A percentile compares a stretch with the other conserved stretches of the same genome.
phyloP scores from a whole-genome alignment of 2,888 invertebrate genomes.

The Sclerodermus sp. region DNA sequence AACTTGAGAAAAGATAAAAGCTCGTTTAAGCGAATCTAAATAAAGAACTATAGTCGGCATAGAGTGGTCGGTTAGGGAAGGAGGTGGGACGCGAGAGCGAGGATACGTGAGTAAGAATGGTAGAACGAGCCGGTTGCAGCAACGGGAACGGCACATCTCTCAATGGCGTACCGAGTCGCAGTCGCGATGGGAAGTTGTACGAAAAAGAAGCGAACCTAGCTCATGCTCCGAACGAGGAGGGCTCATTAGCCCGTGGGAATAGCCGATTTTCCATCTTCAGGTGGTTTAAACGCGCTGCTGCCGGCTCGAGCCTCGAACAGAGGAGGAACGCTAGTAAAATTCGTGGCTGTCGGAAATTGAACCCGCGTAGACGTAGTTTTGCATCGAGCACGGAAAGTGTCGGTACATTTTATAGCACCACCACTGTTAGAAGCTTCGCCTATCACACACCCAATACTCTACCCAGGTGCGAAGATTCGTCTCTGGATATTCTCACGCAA shows the following conservation, averaged over 20 bases:
- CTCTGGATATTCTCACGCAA: constrained; percentile 29
- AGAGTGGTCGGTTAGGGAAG: constrained; percentile 8
- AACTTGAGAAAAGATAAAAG: no score
- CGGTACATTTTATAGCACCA: constrained; percentile 71
- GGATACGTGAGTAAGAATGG: constrained; percentile 36
- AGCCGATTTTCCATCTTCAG: constrained; percentile 68
- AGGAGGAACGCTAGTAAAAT: no score
- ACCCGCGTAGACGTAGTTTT: constrained; percentile 17
- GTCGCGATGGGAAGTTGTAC: constrained; percentile 22
- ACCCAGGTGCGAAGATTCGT: constrained; percentile 38
- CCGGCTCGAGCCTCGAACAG: constrained; percentile 42
- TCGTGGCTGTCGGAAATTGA: constrained; percentile 15
- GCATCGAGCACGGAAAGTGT: constrained; percentile 66
- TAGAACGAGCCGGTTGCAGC: constrained; percentile 31
- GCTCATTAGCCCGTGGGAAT: constrained; percentile 19
- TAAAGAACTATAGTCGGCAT: constrained; percentile 36
- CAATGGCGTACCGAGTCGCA: constrained; percentile 34
- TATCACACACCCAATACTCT: constrained; percentile 60
- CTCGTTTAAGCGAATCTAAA: no score
- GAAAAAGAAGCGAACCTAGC: no score
- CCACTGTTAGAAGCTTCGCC: constrained; percentile 73
- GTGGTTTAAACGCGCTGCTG: constrained; percentile 75
- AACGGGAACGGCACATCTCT: constrained; percentile 13
- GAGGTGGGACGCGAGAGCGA: constrained; percentile 17
- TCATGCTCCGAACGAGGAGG: constrained; percentile 14